Percentiles rank a stretch among this genome's conserved stretches.
These are phyloP conservation scores for Apodemia hepburni DNA, from an alignment of 2,888 invertebrate species.

Conservation along the genomic window DNA sequence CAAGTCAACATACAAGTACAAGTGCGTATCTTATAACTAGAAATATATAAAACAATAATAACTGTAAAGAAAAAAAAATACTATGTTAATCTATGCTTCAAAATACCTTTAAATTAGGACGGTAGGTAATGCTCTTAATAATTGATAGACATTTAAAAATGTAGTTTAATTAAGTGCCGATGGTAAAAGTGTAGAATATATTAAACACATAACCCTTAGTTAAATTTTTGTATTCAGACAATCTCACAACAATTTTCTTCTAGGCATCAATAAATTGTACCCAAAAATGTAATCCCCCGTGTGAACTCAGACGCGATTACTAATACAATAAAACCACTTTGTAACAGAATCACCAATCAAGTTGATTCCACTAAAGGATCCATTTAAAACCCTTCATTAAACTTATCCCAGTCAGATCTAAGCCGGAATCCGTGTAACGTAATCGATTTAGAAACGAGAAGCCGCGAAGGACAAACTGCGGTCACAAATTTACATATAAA, in stretches of 20 bases:
- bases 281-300: neutral
- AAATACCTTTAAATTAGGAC: no score
- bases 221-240: neutral
- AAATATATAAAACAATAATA: no score
- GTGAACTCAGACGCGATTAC: conserved; percentile 6
- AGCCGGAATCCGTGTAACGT: conserved; percentile 66
- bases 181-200: no score
- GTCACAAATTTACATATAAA: conserved; percentile 76
- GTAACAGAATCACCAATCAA: conserved; percentile 53
- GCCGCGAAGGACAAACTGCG: conserved; percentile 73
- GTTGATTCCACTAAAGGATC: conserved; percentile 54
- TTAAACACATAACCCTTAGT: no score
- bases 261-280: neutral
- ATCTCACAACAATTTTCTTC: neutral
- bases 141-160: no score
- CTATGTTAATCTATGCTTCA: no score
- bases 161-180: no score
- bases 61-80: no score
- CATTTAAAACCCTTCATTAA: conserved; percentile 67
- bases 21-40: no score
- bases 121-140: no score
- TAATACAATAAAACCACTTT: conserved; percentile 29
- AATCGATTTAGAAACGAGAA: conserved; percentile 71
- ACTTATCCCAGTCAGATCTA: conserved; percentile 65
- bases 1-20: no score